These are phyloP conservation scores for Spea hammondii DNA, from an alignment of 2,797 vertebrate genomes.

Conservation along the genomic window DNA sequence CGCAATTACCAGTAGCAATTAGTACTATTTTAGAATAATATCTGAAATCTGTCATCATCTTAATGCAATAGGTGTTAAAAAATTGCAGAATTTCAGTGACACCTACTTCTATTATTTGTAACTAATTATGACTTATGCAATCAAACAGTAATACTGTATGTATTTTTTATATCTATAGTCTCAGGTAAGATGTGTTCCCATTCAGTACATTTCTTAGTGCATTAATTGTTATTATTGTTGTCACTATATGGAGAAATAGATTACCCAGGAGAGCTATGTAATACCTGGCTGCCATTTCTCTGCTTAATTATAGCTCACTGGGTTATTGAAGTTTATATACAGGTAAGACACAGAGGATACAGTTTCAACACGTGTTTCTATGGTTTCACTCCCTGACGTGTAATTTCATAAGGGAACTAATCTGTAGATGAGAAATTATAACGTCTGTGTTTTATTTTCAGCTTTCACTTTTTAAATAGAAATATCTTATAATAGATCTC, in stretches of 20 bases:
- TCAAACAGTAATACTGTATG: conserved; percentile 24
- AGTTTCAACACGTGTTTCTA: conserved; percentile 23
- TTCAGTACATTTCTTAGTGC: conserved; percentile 24
- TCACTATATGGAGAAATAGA: conserved; percentile 32
- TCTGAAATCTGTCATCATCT: conserved; percentile 7
- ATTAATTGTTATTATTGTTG: conserved; percentile 47
- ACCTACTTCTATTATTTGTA: background rate
- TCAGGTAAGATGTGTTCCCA: conserved; percentile 15
- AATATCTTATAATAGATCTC: background rate
- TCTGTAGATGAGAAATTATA: background rate
- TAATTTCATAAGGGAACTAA: conserved; percentile 6
- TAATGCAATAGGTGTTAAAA: background rate
- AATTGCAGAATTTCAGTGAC: conserved; percentile 1
- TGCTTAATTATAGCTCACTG: conserved; percentile 17
- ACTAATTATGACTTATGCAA: conserved; percentile 36
- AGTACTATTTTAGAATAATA: background rate
- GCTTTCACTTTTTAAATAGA: background rate
- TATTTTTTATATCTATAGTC: conserved; percentile 10
- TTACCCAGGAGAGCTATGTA: conserved; percentile 14
- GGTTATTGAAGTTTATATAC: conserved; percentile 20
- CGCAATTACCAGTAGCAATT: background rate
- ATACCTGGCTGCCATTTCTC: conserved; percentile 7
- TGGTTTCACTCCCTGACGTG: conserved; percentile 10
- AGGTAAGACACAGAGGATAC: conserved; percentile 22
- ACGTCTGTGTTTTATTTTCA: conserved; percentile 3